Percentiles rank a stretch among this genome's conserved stretches.
Evolutionary conservation across 2,113 vertebrate species (phyloP).

Genomic region (Chrysochloris asiatica): DNA sequence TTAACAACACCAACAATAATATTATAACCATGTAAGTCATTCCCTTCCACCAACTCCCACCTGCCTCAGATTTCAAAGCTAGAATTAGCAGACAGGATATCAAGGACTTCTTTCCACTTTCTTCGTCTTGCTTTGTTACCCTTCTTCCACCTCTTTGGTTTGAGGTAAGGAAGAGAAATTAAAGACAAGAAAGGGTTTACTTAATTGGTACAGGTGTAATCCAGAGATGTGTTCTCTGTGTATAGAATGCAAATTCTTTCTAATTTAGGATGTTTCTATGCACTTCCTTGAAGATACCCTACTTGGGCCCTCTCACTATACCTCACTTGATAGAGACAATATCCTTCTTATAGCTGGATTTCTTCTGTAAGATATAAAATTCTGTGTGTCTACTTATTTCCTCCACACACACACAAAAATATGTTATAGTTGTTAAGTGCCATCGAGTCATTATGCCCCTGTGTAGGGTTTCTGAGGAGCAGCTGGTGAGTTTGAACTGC

Average conservation of each 20-base stretch:
- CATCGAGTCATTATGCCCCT: too few relatives aligned
- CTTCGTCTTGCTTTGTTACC: background rate
- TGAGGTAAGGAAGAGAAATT: background rate
- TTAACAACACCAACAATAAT: too few relatives aligned
- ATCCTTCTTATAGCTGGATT: background rate
- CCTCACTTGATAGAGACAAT: background rate
- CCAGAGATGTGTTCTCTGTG: background rate
- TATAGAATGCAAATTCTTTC: background rate
- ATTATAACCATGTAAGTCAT: background rate
- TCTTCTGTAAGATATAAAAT: background rate
- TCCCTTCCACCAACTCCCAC: background rate
- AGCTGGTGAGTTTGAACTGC: too few relatives aligned
- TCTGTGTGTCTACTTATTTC: background rate
- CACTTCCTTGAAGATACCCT: background rate
- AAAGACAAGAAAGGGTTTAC: background rate
- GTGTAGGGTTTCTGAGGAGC: too few relatives aligned
- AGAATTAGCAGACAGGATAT: background rate
- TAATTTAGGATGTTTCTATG: background rate
- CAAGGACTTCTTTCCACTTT: background rate
- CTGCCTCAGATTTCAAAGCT: background rate
- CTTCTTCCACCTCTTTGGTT: background rate
- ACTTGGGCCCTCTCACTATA: background rate
- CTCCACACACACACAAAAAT: constrained; percentile 50
- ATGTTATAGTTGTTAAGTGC: too few relatives aligned
- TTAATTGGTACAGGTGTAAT: background rate